Percentiles rank a stretch among this genome's conserved stretches.
These are phyloP conservation scores for Muscidifurax raptorellus DNA, from an alignment of 1,140 invertebrate genomes.

Conservation along the genomic window DNA sequence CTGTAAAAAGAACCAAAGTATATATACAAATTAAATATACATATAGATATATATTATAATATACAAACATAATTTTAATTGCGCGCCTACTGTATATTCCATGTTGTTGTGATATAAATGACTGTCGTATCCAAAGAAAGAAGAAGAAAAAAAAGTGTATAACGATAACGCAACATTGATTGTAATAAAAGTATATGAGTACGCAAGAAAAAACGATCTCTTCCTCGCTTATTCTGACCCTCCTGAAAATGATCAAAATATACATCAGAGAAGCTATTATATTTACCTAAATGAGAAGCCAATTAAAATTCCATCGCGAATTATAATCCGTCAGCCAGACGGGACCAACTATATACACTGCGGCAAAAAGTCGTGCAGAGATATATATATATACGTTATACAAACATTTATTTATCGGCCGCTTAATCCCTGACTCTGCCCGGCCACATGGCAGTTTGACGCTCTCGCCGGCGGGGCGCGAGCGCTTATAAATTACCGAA, in stretches of 20 bases:
- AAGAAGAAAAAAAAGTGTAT: slow-evolving; percentile 57
- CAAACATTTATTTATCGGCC: slow-evolving; percentile 72
- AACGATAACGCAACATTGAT: slow-evolving; percentile 64
- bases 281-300: background rate
- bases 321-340: background rate
- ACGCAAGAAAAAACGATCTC: background rate
- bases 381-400: background rate
- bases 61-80: slow-evolving; percentile 11
- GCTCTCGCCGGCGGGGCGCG: slow-evolving; percentile 62
- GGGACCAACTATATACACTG: no score
- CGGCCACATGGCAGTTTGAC: slow-evolving; percentile 73
- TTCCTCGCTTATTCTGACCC: background rate
- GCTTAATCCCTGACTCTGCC: slow-evolving; percentile 74
- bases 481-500: slow-evolving; percentile 73
- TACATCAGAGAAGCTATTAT: background rate
- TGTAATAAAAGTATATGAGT: slow-evolving; percentile 68
- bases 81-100: slow-evolving; percentile 69
- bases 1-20: slow-evolving; percentile 56
- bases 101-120: slow-evolving; percentile 70
- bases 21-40: background rate
- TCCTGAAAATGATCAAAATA: background rate
- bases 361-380: background rate
- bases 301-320: background rate
- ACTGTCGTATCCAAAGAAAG: slow-evolving; percentile 62
- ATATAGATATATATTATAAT: no score